These are phyloP conservation scores for Hyperoplus immaculatus DNA, from an alignment of 2,797 vertebrate species.

Conservation along the genomic window DNA sequence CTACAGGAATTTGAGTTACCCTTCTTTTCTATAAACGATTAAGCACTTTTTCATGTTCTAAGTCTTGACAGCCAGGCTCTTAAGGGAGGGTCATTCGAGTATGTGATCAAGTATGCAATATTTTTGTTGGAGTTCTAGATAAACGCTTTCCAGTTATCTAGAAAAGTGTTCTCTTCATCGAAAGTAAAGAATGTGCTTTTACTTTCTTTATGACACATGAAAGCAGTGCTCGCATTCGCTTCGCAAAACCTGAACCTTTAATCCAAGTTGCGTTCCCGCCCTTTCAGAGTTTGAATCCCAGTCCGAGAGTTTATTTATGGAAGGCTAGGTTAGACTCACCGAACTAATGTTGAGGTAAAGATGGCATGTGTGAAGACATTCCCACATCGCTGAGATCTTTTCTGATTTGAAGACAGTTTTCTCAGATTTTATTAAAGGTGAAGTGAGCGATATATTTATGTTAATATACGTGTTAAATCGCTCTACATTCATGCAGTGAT, in stretches of 20 bases:
- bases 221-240: background rate
- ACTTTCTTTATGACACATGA: background rate
- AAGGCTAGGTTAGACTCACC: background rate
- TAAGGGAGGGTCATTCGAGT: conserved; percentile 55
- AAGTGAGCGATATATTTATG: no score
- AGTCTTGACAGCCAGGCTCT: conserved; percentile 15
- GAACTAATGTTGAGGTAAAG: conserved; percentile 8
- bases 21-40: background rate
- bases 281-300: background rate
- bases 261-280: background rate
- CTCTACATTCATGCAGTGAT: no score
- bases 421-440: no score
- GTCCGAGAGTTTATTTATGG: background rate
- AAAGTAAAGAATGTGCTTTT: background rate
- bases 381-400: background rate
- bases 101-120: background rate
- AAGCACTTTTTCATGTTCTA: conserved; percentile 15
- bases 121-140: no score
- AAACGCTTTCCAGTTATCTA: background rate
- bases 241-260: background rate
- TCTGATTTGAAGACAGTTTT: background rate
- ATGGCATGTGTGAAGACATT: background rate
- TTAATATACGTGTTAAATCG: no score
- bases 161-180: background rate
- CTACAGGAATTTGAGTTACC: background rate